Base-by-base conservation (phyloP, 1,140 invertebrate genomes). In the Ridgeia piscesae region DNA sequence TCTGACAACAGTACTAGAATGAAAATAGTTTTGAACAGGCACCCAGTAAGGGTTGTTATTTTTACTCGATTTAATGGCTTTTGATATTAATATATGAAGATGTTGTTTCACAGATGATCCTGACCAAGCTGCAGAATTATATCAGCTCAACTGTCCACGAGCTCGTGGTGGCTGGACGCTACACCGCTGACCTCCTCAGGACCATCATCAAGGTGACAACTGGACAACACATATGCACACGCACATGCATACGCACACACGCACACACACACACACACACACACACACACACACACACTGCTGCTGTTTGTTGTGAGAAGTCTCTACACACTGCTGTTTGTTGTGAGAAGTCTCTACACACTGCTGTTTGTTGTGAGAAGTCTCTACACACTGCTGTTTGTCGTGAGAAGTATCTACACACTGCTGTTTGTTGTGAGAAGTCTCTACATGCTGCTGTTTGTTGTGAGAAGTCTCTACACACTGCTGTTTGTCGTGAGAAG, bases 101-200 rank as follows among this genome's bases (percentile, higher is more conserved):
- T 42, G 11, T 42, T 42, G 27, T 77, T 77, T 77, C 27, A 91
- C 95, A 97, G 95, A 96, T 97, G 92, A 98, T 98, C 0, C 94
- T 98, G 27, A 96, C 97, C 92, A 98, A 98, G 95, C 96, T 98
- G 8, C 97, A 97, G 58, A 95, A 96, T 11, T 98, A 98, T 95
- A 97, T 98, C 0, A 97, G 97, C 0, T 96, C 97, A 31, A 97
- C 97, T 33, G 97, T 98, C 14, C 97, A 98, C 89, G 98, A 99
- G 95, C 97, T 97, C 0, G 97, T 97, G 94, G 97, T 98, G 0
- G 97, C 98, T 0, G 98, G 98, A 0, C 97, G 97, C 94, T 97
- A 98, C 94, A 97, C 98, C 0, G 97, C 97, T 0, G 96, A 97
- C 88, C 96, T 98, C 34, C 97, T 97, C 93, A 96, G 97, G 89